Conservation (phyloP, 2,113 vertebrate genomes). For the Phalacrocorax brasilianus region DNA sequence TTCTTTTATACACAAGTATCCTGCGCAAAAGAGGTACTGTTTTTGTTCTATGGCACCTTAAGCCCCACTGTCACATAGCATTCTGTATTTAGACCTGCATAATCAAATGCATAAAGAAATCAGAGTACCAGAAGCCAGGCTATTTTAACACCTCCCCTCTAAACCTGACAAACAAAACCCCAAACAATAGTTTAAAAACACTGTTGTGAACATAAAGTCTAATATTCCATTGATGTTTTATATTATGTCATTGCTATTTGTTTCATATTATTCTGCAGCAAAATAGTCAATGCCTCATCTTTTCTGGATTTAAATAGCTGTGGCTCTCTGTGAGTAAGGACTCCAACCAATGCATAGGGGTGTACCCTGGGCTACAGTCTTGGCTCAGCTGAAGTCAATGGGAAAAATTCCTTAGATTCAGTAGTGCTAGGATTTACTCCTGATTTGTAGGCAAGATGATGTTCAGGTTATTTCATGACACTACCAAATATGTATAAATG, state of each 20-base stretch:
- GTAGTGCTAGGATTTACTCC: background rate
- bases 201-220: background rate
- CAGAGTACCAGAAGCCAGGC: background rate
- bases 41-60: background rate
- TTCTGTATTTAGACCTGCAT: background rate
- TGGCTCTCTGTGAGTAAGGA: background rate
- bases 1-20: background rate
- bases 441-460: background rate
- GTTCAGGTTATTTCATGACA: background rate
- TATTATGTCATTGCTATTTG: background rate
- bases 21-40: background rate
- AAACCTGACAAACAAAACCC: background rate
- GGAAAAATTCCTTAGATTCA: background rate
- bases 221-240: background rate
- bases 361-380: background rate
- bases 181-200: background rate
- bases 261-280: background rate
- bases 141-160: background rate
- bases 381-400: background rate
- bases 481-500: background rate
- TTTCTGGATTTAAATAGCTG: background rate
- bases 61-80: conserved; percentile 18
- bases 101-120: background rate
- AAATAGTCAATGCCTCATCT: background rate
- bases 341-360: background rate